These are phyloP conservation scores for Oxyruncus cristatus DNA, from an alignment of 2,113 vertebrate species.

Conservation along the genomic window DNA sequence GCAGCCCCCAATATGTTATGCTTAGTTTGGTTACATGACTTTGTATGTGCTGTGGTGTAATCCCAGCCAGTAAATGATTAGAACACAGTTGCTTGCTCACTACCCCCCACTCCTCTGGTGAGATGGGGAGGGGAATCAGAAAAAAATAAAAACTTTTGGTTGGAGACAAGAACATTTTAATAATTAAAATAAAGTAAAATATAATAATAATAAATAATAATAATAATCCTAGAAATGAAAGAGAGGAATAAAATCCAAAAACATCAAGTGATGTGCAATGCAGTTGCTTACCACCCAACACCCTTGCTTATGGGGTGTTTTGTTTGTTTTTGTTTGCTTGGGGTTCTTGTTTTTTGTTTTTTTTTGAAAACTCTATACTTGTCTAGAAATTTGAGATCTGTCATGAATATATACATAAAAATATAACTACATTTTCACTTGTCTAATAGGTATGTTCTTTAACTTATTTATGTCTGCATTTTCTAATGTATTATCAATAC, in stretches of 20 bases:
- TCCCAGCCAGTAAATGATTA: not conserved
- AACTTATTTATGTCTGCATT: not conserved
- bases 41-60: not conserved
- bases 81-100: not conserved
- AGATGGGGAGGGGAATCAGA: not conserved
- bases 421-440: not conserved
- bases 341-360: too few relatives aligned
- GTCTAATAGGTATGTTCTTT: not conserved
- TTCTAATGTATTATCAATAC: not conserved
- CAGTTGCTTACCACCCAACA: not conserved
- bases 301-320: not conserved
- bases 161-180: not conserved
- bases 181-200: not conserved
- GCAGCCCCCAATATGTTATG: not conserved
- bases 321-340: not conserved
- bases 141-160: not conserved
- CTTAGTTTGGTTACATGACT: not conserved
- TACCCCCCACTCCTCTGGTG: fast-evolving
- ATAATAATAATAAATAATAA: not conserved
- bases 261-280: not conserved
- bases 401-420: not conserved
- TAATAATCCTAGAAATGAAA: not conserved
- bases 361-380: not conserved
- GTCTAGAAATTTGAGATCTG: not conserved
- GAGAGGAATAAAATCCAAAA: not conserved